Percentiles rank a stretch among this genome's conserved stretches.
phyloP scores from a whole-genome alignment of 2,113 vertebrate species.

The Tympanuchus pallidicinctus region DNA sequence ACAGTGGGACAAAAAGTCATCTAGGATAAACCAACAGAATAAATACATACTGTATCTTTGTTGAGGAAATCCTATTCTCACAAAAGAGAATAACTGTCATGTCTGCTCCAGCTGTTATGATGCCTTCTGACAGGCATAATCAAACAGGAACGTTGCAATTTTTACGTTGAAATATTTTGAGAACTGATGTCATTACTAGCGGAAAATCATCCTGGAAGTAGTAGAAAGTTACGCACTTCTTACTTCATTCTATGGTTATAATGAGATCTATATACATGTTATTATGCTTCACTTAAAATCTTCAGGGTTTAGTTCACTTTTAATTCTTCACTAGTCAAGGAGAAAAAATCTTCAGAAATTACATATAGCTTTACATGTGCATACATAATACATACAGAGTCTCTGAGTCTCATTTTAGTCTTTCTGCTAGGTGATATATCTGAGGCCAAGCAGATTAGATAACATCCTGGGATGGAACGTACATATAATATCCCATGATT shows the following conservation, averaged over 20 bases:
- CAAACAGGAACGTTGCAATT: not conserved
- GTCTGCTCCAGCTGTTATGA: not conserved
- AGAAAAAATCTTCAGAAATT: not conserved
- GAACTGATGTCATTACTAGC: not conserved
- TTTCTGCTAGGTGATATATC: not conserved
- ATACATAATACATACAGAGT: not conserved
- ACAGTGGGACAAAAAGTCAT: not conserved
- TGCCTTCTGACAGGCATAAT: not conserved
- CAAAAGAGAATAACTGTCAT: not conserved
- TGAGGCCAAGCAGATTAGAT: not conserved
- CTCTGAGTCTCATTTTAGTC: not conserved
- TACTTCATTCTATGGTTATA: not conserved
- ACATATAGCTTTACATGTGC: rapidly evolving
- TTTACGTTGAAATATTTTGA: not conserved
- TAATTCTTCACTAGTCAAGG: not conserved
- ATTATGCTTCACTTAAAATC: not conserved
- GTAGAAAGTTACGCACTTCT: not conserved
- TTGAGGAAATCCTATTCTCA: not conserved
- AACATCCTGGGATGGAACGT: not conserved
- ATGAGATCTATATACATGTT: not conserved
- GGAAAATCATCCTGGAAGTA: not conserved
- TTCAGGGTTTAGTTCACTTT: not conserved
- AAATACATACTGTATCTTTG: not conserved
- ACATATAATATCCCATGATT: not conserved
- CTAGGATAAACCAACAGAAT: not conserved